Conservation (phyloP, 37 sponge, comb jelly and placozoan genomes). For the Trichoplax adhaerens region DNA sequence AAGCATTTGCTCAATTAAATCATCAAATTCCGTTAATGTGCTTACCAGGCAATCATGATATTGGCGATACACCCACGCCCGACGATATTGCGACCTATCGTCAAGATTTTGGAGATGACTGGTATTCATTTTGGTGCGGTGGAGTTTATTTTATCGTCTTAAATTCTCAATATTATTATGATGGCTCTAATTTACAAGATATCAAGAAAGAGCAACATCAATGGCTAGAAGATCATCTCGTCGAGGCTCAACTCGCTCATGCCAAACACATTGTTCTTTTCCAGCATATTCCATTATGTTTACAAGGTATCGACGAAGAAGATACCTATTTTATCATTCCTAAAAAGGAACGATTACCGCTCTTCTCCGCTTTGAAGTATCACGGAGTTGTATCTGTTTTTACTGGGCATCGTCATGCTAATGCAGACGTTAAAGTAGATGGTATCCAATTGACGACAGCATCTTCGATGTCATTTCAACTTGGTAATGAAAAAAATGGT, state of each 20-base stretch:
- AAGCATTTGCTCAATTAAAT: not conserved
- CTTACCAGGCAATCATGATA: slow-evolving; percentile 19
- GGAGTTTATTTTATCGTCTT: slow-evolving; percentile 12
- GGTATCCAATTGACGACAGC: slow-evolving; percentile 3
- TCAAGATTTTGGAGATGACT: slow-evolving; percentile 16
- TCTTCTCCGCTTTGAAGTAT: not conserved
- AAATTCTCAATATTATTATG: slow-evolving; percentile 14
- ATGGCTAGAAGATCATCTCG: not conserved
- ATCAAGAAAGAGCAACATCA: slow-evolving; percentile 7
- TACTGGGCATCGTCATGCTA: slow-evolving; percentile 14
- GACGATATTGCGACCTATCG: slow-evolving; percentile 5
- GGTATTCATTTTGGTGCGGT: slow-evolving; percentile 9
- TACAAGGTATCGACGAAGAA: slow-evolving; percentile 1
- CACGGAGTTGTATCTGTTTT: slow-evolving; percentile 11
- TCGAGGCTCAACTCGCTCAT: slow-evolving; percentile 2
- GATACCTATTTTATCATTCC: slow-evolving; percentile 7
- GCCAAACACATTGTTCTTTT: slow-evolving; percentile 9
- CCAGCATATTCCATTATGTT: slow-evolving; percentile 17
- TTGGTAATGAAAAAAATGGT: slow-evolving; percentile 12
- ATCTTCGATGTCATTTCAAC: slow-evolving; percentile 10
- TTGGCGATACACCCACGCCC: slow-evolving; percentile 8
- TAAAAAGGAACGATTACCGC: not conserved
- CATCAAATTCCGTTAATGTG: slow-evolving; percentile 4
- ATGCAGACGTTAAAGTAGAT: slow-evolving; percentile 8
- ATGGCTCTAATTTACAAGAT: not conserved